Evolutionary conservation across 2,888 invertebrate genomes (phyloP).

Genomic region (Biston betularia): DNA sequence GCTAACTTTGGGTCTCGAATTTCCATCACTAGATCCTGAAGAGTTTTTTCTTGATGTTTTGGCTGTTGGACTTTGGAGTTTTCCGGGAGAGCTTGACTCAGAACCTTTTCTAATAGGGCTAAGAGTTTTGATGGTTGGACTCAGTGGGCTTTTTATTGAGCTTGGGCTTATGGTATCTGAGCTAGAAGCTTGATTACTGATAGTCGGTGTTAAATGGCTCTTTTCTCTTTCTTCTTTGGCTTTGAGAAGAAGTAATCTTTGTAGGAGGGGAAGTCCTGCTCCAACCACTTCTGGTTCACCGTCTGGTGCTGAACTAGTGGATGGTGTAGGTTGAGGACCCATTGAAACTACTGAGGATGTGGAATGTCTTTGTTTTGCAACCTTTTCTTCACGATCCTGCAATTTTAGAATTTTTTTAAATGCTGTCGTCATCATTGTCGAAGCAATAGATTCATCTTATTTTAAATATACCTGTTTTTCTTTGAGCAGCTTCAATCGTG

Average conservation of each 20-base stretch:
- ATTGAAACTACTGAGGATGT: conserved; percentile 71
- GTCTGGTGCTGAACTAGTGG: conserved; percentile 86
- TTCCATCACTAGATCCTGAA: conserved; percentile 76
- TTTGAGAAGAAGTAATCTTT: conserved; percentile 91
- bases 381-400: conserved; percentile 84
- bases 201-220: conserved; percentile 75
- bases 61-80: conserved; percentile 78
- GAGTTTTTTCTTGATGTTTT: conserved; percentile 82
- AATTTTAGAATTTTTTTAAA: conserved; percentile 4
- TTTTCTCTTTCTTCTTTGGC: conserved; percentile 90
- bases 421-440: background rate
- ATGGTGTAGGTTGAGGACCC: conserved; percentile 86
- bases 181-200: conserved; percentile 80
- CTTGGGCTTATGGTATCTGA: conserved; percentile 83
- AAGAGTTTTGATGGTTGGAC: conserved; percentile 80
- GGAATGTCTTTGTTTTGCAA: conserved; percentile 77
- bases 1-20: conserved; percentile 86
- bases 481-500: conserved; percentile 92
- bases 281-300: conserved; percentile 88
- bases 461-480: conserved; percentile 90
- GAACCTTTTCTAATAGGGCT: conserved; percentile 83
- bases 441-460: background rate
- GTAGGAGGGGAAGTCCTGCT: conserved; percentile 90
- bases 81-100: conserved; percentile 81
- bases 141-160: conserved; percentile 82